These are phyloP conservation scores for Formica selysi DNA, from an alignment of 1,140 invertebrate genomes.

Conservation along the genomic window DNA sequence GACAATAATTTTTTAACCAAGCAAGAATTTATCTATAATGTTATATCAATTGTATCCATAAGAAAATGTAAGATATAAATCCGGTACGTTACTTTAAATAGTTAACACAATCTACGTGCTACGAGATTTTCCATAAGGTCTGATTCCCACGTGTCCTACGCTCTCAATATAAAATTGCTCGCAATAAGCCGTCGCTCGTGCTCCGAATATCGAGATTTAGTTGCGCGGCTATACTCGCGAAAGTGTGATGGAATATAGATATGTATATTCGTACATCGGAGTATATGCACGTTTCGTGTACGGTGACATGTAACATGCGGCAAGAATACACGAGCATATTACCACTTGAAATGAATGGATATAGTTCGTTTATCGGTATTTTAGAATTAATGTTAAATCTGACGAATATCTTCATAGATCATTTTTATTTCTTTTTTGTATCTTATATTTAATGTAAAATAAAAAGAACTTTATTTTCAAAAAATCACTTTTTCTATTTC, in stretches of 20 bases:
- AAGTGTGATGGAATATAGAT: constrained; percentile 39
- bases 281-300: constrained; percentile 44
- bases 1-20: too few species aligned
- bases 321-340: background rate
- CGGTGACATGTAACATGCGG: constrained; percentile 18
- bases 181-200: constrained; percentile 51
- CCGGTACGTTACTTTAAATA: background rate
- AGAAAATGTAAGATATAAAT: constrained; percentile 17
- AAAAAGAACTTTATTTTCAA: too few species aligned
- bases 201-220: constrained; percentile 54
- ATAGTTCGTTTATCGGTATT: background rate
- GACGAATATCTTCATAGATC: background rate
- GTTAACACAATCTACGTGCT: constrained; percentile 1
- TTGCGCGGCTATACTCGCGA: background rate
- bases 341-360: background rate
- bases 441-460: background rate
- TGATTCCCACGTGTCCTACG: constrained; percentile 34
- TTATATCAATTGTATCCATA: background rate
- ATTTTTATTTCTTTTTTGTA: background rate
- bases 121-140: constrained; percentile 12
- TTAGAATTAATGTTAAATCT: background rate
- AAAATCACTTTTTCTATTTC: background rate
- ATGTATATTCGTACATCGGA: constrained; percentile 15
- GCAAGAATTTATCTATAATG: too few species aligned
- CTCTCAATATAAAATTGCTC: constrained; percentile 47